These are phyloP conservation scores for Brachyalestes nurse DNA, from an alignment of 2,797 vertebrate genomes.

Conservation along the genomic window DNA sequence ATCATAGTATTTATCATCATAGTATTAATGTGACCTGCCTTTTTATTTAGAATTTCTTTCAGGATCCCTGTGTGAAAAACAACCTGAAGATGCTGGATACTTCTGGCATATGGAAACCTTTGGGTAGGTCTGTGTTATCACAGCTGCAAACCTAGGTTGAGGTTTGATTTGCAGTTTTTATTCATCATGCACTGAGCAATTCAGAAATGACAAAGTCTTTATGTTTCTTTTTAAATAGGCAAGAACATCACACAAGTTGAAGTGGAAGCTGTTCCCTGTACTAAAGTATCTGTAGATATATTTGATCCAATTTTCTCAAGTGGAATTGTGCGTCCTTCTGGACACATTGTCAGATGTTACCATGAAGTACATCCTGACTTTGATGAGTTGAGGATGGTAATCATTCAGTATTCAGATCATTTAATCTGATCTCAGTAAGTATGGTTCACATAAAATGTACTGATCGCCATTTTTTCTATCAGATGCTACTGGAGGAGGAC, in stretches of 20 bases:
- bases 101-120: conserved; percentile 48
- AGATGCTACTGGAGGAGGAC: conserved; percentile 78
- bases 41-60: conserved; percentile 57
- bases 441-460: neutral
- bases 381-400: conserved; percentile 65
- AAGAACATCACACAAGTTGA: conserved; percentile 54
- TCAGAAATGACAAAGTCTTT: neutral
- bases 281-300: conserved; percentile 55
- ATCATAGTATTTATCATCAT: neutral
- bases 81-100: conserved; percentile 49
- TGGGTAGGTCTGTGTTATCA: conserved; percentile 45
- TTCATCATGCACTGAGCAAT: neutral
- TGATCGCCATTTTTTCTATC: conserved; percentile 8
- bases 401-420: neutral
- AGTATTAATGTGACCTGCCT: neutral
- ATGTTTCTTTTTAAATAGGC: conserved; percentile 41
- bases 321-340: conserved; percentile 55
- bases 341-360: conserved; percentile 62
- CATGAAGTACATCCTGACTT: conserved; percentile 62
- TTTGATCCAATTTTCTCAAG: conserved; percentile 63
- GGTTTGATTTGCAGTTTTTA: neutral
- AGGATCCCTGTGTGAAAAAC: conserved; percentile 55
- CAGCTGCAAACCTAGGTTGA: neutral
- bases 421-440: conserved; percentile 41
- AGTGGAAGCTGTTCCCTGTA: conserved; percentile 58